phyloP scores from a whole-genome alignment of 2,113 vertebrate species.

The Myiozetetes cayanensis region DNA sequence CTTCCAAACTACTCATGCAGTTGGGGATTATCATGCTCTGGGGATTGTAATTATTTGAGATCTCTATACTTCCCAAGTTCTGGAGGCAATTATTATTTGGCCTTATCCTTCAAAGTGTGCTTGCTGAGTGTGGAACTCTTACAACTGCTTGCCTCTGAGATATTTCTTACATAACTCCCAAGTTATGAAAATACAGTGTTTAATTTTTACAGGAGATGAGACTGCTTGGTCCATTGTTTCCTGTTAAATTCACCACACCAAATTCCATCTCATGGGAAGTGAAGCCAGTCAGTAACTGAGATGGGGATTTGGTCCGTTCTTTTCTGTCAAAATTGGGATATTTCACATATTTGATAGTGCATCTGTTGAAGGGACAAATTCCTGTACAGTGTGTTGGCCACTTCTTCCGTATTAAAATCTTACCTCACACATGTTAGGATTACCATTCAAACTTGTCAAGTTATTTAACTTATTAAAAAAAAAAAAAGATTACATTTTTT shows the following conservation, averaged over 20 bases:
- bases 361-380: constrained; percentile 7
- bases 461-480: not conserved
- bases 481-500: not conserved
- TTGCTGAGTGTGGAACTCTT: constrained; percentile 15
- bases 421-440: not conserved
- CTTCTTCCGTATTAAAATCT: not conserved
- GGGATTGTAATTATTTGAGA: constrained; percentile 48
- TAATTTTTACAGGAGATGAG: constrained; percentile 60
- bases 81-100: constrained; percentile 66
- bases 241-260: constrained; percentile 43
- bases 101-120: constrained; percentile 38
- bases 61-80: constrained; percentile 25
- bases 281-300: constrained; percentile 7
- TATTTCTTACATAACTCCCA: constrained; percentile 60
- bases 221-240: constrained; percentile 59
- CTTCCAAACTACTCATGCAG: constrained; percentile 28
- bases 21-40: constrained; percentile 16
- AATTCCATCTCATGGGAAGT: constrained; percentile 48
- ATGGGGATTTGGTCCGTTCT: constrained; percentile 39
- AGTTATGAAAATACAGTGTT: constrained; percentile 61
- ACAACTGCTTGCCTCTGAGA: constrained; percentile 5
- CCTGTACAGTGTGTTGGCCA: not conserved
- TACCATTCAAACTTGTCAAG: not conserved
- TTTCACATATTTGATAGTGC: constrained; percentile 8
- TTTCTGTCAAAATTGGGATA: constrained; percentile 29